phyloP scores from a whole-genome alignment of 2,113 vertebrate genomes.

The Myodes glareolus region DNA sequence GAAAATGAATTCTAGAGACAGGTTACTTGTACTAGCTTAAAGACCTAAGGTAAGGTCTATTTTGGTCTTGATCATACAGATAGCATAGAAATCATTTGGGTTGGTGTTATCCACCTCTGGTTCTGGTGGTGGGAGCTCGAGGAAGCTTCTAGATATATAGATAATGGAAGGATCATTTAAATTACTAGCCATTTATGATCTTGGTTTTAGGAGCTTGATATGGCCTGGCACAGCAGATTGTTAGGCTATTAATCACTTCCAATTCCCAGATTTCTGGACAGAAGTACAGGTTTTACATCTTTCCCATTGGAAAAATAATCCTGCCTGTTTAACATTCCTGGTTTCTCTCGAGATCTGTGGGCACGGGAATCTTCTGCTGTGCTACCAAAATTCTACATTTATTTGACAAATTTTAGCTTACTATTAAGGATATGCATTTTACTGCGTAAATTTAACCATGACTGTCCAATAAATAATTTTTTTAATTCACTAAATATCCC shows the following conservation, averaged over 20 bases:
- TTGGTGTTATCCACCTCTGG: not conserved
- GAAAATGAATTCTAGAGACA: not conserved
- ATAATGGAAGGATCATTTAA: not conserved
- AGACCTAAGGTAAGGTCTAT: too few species aligned
- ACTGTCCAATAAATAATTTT: not conserved
- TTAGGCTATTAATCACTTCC: not conserved
- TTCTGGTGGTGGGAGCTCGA: not conserved
- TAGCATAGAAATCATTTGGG: not conserved
- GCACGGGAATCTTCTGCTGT: not conserved
- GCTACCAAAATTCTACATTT: not conserved
- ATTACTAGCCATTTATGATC: not conserved
- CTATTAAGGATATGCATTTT: not conserved
- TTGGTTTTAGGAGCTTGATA: not conserved
- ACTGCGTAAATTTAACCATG: not conserved
- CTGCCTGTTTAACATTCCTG: not conserved
- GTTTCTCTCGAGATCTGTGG: not conserved
- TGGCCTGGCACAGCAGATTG: too few species aligned
- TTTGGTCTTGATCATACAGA: too few species aligned
- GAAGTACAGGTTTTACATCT: not conserved
- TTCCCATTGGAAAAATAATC: not conserved
- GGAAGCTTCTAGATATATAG: not conserved
- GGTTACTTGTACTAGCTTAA: not conserved
- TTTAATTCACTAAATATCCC: not conserved
- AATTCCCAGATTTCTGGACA: not conserved
- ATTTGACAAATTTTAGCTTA: not conserved